phyloP scores from a whole-genome alignment of 2,797 vertebrate genomes.

The Babyrousa celebensis region DNA sequence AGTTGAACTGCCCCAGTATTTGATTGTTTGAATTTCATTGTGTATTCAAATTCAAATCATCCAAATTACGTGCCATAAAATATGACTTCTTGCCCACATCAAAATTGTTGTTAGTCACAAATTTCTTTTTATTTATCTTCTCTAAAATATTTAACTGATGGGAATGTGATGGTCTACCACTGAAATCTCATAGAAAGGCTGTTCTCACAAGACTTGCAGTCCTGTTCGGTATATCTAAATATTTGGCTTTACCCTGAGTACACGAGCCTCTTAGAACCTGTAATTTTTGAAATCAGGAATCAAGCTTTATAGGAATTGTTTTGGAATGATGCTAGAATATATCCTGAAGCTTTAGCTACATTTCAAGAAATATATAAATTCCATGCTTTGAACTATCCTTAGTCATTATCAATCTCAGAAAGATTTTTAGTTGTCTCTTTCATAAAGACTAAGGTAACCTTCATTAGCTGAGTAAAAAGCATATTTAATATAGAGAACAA shows the following conservation, averaged over 20 bases:
- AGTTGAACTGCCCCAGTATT: background rate
- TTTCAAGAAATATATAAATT: background rate
- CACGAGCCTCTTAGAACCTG: background rate
- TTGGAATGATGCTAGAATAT: background rate
- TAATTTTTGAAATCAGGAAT: conserved; percentile 44
- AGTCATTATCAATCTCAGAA: background rate
- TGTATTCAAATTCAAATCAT: conserved; percentile 56
- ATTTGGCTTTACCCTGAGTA: conserved; percentile 30
- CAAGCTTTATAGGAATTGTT: conserved; percentile 17
- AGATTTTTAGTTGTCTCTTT: conserved; percentile 25
- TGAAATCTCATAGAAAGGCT: background rate
- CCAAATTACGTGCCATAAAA: conserved; percentile 49
- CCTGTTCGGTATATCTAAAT: background rate
- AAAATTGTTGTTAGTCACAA: conserved; percentile 31
- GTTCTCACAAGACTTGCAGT: background rate
- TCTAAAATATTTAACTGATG: background rate
- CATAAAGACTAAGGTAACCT: background rate
- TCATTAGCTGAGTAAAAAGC: background rate
- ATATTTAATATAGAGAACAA: background rate
- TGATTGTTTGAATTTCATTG: background rate
- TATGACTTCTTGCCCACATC: conserved; percentile 42
- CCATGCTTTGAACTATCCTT: background rate
- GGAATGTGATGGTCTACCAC: background rate
- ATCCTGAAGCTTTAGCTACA: background rate
- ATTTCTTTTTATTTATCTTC: conserved; percentile 66